Evolutionary conservation across 2,888 invertebrate species (phyloP).

Genomic region (Spisula subtruncata): DNA sequence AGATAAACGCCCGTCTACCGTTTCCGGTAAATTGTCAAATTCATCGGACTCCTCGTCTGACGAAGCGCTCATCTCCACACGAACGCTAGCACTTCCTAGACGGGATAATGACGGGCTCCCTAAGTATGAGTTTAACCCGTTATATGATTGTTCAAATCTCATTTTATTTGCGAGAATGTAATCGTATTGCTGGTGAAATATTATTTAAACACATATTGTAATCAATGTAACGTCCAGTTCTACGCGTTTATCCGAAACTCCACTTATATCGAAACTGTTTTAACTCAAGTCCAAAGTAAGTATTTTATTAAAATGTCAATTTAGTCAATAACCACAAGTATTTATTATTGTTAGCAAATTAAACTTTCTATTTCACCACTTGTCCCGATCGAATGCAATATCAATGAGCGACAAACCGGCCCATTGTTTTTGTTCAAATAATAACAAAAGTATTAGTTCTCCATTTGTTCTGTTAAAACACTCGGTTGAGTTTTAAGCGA

Average conservation of each 20-base stretch:
- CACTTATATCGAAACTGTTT: neutral
- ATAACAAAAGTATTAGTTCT: neutral
- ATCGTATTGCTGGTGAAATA: neutral
- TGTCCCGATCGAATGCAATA: neutral
- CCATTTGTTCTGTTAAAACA: neutral
- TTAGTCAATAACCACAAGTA: neutral
- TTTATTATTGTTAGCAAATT: neutral
- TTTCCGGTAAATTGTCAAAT: constrained; percentile 56
- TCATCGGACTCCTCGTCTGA: constrained; percentile 60
- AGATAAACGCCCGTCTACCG: constrained; percentile 77
- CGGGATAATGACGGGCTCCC: constrained; percentile 60
- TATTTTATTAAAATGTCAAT: neutral
- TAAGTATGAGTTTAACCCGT: constrained; percentile 51
- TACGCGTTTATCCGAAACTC: neutral
- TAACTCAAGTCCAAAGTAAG: neutral
- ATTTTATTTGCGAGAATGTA: constrained; percentile 13
- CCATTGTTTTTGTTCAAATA: constrained; percentile 25
- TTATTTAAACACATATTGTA: neutral
- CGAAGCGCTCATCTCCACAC: constrained; percentile 49
- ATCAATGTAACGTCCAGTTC: no score
- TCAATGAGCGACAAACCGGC: neutral
- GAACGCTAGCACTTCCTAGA: constrained; percentile 59
- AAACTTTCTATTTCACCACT: neutral
- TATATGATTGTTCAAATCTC: constrained; percentile 42
- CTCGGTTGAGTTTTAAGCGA: neutral